Conservation (phyloP, 2,888 invertebrate genomes). For the Chelonus formosanus region DNA sequence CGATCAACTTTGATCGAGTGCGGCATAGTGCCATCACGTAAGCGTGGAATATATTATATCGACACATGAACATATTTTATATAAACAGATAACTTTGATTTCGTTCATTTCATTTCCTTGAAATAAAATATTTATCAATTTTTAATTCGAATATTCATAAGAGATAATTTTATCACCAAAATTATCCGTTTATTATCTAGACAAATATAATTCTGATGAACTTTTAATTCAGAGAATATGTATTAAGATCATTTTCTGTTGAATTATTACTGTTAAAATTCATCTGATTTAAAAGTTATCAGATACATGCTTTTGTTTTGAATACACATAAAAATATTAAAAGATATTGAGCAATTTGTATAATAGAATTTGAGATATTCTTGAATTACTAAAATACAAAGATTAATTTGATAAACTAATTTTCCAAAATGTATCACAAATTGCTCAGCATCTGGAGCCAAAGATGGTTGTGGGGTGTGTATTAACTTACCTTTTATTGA, state of each 20-base stretch:
- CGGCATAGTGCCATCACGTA: slow-evolving; percentile 66
- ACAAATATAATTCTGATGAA: no score
- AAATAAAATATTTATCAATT: slow-evolving; percentile 2
- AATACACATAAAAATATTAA: slow-evolving; percentile 44
- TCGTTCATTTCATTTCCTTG: neutral
- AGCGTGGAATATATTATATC: slow-evolving; percentile 64
- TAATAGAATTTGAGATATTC: neutral
- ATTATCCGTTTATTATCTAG: no score
- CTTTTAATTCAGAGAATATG: no score
- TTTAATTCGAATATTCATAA: neutral
- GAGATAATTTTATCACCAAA: no score
- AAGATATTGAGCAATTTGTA: slow-evolving; percentile 51
- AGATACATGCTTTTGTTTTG: slow-evolving; percentile 52
- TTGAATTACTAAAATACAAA: no score
- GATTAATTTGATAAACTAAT: no score
- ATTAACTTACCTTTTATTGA: slow-evolving; percentile 54
- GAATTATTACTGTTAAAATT: slow-evolving; percentile 7
- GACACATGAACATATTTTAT: slow-evolving; percentile 57
- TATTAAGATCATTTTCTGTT: neutral
- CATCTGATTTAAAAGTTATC: slow-evolving; percentile 26
- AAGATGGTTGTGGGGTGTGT: slow-evolving; percentile 64
- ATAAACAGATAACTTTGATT: slow-evolving; percentile 55
- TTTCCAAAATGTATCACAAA: slow-evolving; percentile 43
- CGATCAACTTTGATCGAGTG: slow-evolving; percentile 60
- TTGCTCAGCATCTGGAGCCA: slow-evolving; percentile 60